A percentile compares a stretch with the other conserved stretches of the same genome.
Conservation (phyloP, 2,888 invertebrate species). For the Nesidiocoris tenuis region DNA sequence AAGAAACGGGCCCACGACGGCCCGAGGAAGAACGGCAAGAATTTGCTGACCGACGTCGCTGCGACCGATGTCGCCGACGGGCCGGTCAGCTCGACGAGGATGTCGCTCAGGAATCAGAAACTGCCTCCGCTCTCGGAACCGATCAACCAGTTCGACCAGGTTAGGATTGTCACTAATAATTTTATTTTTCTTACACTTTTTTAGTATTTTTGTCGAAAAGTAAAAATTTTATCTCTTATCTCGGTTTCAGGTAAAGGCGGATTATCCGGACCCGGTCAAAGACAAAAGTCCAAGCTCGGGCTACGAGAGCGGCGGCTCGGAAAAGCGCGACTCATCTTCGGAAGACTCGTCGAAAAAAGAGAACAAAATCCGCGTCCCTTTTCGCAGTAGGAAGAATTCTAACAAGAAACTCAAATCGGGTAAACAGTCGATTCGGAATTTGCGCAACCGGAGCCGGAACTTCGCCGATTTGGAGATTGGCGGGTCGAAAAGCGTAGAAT, state of each 20-base stretch:
- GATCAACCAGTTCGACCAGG: slow-evolving; percentile 41
- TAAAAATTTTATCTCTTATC: too few species aligned
- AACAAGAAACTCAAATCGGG: slow-evolving; percentile 2
- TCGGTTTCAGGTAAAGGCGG: slow-evolving; percentile 8
- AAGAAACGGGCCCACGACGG: slow-evolving; percentile 34
- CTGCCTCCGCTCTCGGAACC: slow-evolving; percentile 55
- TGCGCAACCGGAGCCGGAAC: background rate
- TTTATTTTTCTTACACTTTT: too few species aligned
- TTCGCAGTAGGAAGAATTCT: background rate
- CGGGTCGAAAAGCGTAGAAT: background rate
- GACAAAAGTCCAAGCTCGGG: slow-evolving; percentile 30
- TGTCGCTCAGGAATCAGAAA: slow-evolving; percentile 63
- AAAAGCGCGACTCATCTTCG: slow-evolving; percentile 19
- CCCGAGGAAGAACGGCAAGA: slow-evolving; percentile 36
- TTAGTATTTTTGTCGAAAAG: too few species aligned
- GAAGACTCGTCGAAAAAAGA: slow-evolving; percentile 41
- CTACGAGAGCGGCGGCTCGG: slow-evolving; percentile 29
- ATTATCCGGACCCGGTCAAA: slow-evolving; percentile 3
- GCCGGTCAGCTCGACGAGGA: slow-evolving; percentile 55
- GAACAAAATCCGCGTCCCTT: slow-evolving; percentile 3
- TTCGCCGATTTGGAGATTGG: background rate
- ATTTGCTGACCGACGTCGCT: slow-evolving; percentile 1
- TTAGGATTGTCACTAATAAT: too few species aligned
- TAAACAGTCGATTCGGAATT: background rate
- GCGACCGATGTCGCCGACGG: background rate